Evolutionary conservation across 2,113 vertebrate species (phyloP).

Genomic region (Crotophaga sulcirostris): DNA sequence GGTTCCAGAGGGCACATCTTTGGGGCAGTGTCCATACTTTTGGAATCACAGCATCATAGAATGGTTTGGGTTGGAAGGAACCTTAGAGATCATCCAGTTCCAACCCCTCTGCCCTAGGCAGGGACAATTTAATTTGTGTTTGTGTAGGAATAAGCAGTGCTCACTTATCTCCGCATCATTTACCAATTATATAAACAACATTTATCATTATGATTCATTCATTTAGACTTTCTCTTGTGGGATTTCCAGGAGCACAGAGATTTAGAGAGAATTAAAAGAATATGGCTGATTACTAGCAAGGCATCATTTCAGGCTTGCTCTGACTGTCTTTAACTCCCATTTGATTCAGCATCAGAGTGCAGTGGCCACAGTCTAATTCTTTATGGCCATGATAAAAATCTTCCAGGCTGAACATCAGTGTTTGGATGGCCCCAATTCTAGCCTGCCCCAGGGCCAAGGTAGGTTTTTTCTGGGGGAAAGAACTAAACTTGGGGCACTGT

Average conservation of each 20-base stretch:
- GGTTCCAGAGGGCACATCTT: neutral
- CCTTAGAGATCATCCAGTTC: too few species aligned
- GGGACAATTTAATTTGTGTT: neutral
- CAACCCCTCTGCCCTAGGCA: too few species aligned
- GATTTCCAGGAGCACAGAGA: neutral
- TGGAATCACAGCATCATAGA: too few species aligned
- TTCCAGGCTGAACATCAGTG: neutral
- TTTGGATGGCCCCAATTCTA: neutral
- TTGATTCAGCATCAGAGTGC: neutral
- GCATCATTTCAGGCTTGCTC: neutral
- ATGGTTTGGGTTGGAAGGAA: too few species aligned
- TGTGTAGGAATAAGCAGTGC: neutral
- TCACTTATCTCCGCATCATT: conserved; percentile 16
- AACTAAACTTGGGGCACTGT: neutral
- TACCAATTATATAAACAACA: conserved; percentile 18
- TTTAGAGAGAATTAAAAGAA: conserved; percentile 4
- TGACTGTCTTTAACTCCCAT: neutral
- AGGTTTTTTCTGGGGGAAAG: neutral
- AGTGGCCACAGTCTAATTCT: neutral
- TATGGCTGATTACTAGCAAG: neutral
- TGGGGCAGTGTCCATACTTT: neutral
- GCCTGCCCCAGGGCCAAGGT: neutral
- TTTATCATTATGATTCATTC: conserved; percentile 32
- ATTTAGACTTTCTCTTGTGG: conserved; percentile 32
- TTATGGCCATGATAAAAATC: neutral